These are phyloP conservation scores for Zaprionus lineosus DNA, from an alignment of 2,888 invertebrate genomes.

Conservation along the genomic window DNA sequence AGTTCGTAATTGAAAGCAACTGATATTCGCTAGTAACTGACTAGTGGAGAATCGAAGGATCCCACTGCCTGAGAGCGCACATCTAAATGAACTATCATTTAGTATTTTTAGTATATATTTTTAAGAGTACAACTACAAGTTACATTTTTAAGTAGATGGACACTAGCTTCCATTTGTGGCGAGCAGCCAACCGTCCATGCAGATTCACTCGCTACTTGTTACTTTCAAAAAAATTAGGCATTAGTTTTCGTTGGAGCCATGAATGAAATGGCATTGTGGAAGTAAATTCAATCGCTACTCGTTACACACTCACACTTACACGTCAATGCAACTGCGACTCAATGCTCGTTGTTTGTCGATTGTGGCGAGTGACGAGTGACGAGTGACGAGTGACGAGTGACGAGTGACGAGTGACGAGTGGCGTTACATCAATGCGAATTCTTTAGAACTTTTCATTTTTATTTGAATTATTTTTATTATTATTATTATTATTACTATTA, in stretches of 20 bases:
- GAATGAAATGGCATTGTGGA: no score
- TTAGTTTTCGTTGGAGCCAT: no score
- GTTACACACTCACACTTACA: no score
- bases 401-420: no score
- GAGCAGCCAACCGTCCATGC: conserved; percentile 16
- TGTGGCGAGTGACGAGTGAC: no score
- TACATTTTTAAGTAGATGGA: not conserved
- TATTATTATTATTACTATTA: not conserved
- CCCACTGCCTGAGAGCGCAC: conserved; percentile 20
- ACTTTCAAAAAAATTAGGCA: no score
- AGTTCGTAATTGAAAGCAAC: conserved; percentile 13
- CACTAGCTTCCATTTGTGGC: not conserved
- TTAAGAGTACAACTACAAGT: no score
- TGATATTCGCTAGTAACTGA: conserved; percentile 23
- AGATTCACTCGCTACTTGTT: conserved; percentile 18
- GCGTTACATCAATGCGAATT: no score
- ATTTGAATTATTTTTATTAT: conserved; percentile 5
- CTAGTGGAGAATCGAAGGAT: conserved; percentile 13
- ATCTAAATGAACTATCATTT: not conserved
- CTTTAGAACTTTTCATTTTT: conserved; percentile 3
- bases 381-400: no score
- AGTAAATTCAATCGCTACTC: conserved; percentile 14
- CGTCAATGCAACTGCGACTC: no score
- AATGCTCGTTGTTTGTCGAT: no score
- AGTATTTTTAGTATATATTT: not conserved